Conservation (phyloP, 2,797 vertebrate genomes). For the Pteropus rufus region DNA sequence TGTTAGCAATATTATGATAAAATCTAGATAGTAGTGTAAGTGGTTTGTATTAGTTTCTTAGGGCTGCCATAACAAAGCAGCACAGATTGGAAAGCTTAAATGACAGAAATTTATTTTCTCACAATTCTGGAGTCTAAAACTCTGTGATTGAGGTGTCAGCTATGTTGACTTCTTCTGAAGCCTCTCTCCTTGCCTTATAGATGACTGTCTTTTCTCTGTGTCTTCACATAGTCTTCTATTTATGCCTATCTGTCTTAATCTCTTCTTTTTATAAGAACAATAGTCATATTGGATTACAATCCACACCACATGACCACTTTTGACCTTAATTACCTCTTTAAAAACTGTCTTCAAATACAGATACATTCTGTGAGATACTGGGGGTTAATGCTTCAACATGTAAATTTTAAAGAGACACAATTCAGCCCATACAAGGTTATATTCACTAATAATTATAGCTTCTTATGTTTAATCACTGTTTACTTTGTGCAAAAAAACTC, state of each 20-base stretch:
- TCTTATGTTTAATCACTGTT: background rate
- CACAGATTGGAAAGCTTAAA: background rate
- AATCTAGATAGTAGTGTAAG: background rate
- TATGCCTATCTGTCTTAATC: background rate
- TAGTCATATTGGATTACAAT: background rate
- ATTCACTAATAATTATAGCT: background rate
- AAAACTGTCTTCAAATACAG: background rate
- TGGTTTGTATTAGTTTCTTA: background rate
- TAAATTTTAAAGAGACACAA: background rate
- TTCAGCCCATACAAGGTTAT: background rate
- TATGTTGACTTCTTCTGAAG: background rate
- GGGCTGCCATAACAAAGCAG: background rate
- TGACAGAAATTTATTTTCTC: background rate
- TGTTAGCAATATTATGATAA: background rate
- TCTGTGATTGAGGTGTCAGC: background rate
- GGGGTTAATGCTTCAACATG: background rate
- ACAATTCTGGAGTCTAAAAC: background rate
- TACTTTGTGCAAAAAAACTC: background rate
- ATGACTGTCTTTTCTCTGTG: background rate
- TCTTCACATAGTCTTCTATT: background rate
- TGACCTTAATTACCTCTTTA: background rate
- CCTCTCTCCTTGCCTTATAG: background rate
- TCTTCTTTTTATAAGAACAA: background rate
- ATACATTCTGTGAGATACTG: background rate
- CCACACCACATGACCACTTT: background rate